Base-by-base conservation (phyloP, 2,797 vertebrate species). In the Hippocampus kuda region DNA sequence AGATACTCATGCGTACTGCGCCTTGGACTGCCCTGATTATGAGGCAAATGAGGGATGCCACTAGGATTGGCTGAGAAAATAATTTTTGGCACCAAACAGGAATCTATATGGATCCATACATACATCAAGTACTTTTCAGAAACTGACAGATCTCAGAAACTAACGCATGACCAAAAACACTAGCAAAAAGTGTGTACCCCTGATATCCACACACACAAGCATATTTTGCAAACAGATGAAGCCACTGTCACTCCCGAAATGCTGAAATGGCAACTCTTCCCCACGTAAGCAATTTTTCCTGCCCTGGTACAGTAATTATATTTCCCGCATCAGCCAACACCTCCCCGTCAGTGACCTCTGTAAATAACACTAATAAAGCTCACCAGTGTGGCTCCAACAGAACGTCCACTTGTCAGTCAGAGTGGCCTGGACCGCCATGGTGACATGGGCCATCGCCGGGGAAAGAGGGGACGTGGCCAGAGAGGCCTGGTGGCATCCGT, bases 251-350 rank as follows among this genome's bases (percentile, higher is more conserved):
- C 42, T 24, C 57, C 59, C 81, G 80, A 86, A 85, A 75, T 84
- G 87, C 86, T 88, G 85, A 91, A 91, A 87, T 68, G 80, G 88
- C 89, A 91, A 84, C 89, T 82, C 70, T 68, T 38, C 30, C 59
- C 59, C 80, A 80, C 79, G 24, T 6, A 70, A 85, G 49, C 41
- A 80, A 92, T 92, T 91, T 92, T 82, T 46, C 13, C 13, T 24
- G 12, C 63, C 63, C 42, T 24, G n/a, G 18, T 54, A 20, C 76
- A 59, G 82, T 88, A 86, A 91, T 83, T 88, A 86, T 77, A 67
- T 87, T 92, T 85, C 84, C 88, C 89, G 88, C 84, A 91, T 88
- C 90, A 89, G 89, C 86, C 79, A 82, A 76, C 77, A 88, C 82
- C 84, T 89, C 83, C 88, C 89, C 77, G 87, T 86, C 82, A 82